These are phyloP conservation scores for Caenorhabditis macrosperma DNA, from an alignment of 2,888 invertebrate species.

Conservation along the genomic window DNA sequence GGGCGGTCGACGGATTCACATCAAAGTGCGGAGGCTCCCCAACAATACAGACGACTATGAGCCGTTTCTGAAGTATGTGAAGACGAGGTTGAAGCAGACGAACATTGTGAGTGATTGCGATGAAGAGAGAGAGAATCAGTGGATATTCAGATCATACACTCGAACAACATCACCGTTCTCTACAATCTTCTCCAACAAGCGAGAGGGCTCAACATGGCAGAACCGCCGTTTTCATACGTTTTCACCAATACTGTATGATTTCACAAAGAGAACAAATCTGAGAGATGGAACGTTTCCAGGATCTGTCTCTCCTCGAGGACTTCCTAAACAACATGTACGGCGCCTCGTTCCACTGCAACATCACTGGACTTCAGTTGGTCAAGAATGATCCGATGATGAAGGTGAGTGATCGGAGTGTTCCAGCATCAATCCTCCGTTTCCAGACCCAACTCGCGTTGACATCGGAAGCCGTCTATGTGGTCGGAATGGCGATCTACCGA, in stretches of 20 bases:
- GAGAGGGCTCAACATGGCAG: constrained; percentile 76
- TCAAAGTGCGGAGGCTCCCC: constrained; percentile 69
- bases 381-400: constrained; percentile 77
- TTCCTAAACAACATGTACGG: constrained; percentile 76
- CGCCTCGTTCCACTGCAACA: constrained; percentile 73
- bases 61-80: constrained; percentile 75
- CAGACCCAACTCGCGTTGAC: constrained; percentile 75
- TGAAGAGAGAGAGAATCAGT: background rate
- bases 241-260: constrained; percentile 75
- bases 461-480: constrained; percentile 73
- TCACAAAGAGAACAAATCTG: too few species aligned
- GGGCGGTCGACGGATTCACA: constrained; percentile 49
- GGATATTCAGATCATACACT: constrained; percentile 77
- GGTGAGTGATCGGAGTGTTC: constrained; percentile 36
- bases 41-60: constrained; percentile 71
- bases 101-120: constrained; percentile 73
- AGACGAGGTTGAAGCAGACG: constrained; percentile 73
- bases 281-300: constrained; percentile 66
- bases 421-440: constrained; percentile 7
- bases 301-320: constrained; percentile 76
- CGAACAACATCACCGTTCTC: constrained; percentile 74
- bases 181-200: constrained; percentile 75
- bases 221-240: constrained; percentile 75
- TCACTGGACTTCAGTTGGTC: constrained; percentile 78
- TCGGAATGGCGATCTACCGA: constrained; percentile 71